Evolutionary conservation across 2,888 invertebrate genomes (phyloP).

Genomic region (Meganola albula): DNA sequence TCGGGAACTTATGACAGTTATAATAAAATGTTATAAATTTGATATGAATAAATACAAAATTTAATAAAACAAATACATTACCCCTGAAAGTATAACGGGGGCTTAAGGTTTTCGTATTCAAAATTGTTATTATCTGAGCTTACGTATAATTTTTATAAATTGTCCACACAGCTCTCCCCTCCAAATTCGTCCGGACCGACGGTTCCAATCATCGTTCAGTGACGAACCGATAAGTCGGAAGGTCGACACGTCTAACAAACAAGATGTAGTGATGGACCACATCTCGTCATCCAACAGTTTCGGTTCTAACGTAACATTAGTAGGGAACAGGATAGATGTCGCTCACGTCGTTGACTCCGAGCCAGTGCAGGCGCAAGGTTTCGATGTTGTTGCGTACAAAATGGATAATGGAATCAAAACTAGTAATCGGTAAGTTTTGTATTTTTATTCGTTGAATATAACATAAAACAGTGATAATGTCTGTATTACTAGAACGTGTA

Average conservation of each 20-base stretch:
- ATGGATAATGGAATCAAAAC: conserved; percentile 75
- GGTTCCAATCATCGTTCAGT: conserved; percentile 54
- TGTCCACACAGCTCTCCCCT: conserved; percentile 53
- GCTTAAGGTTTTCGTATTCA: no score
- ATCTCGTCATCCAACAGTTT: conserved; percentile 81
- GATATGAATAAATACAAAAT: no score
- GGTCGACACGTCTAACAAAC: conserved; percentile 37
- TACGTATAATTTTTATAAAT: no score
- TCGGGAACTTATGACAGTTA: no score
- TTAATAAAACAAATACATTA: no score
- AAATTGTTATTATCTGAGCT: no score
- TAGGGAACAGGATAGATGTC: conserved; percentile 93
- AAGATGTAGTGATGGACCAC: conserved; percentile 46
- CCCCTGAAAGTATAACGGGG: no score
- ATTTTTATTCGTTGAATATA: neutral
- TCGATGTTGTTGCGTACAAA: conserved; percentile 82
- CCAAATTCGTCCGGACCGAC: conserved; percentile 47
- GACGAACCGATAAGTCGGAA: conserved; percentile 55
- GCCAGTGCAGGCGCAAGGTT: conserved; percentile 48
- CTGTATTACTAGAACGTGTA: no score
- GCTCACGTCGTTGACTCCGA: conserved; percentile 47
- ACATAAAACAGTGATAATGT: no score
- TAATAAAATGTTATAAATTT: no score
- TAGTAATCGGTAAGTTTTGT: conserved; percentile 55
- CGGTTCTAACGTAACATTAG: conserved; percentile 88